These are phyloP conservation scores for Eupsilia transversa DNA, from an alignment of 2,888 invertebrate species.

Conservation along the genomic window DNA sequence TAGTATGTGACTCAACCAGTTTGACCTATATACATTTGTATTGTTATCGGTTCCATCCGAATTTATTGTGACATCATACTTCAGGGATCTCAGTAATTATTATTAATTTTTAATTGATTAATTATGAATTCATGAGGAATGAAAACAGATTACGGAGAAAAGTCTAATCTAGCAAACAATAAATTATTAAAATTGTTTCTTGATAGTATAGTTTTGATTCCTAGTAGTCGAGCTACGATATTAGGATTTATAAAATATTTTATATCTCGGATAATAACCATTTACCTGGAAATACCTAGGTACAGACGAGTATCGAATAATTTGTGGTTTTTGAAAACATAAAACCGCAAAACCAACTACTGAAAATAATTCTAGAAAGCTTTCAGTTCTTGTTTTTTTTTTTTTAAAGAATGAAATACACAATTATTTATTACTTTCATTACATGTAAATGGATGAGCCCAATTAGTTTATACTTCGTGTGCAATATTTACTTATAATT, in stretches of 20 bases:
- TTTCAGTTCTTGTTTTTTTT: background rate
- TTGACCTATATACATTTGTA: background rate
- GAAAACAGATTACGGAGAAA: background rate
- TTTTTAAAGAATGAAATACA: background rate
- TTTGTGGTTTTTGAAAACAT: background rate
- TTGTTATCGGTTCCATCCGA: background rate
- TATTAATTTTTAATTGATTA: background rate
- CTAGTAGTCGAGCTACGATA: background rate
- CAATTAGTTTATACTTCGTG: conserved; percentile 8
- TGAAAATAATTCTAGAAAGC: background rate
- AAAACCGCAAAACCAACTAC: background rate
- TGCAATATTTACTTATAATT: conserved; percentile 9
- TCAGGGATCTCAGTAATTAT: background rate
- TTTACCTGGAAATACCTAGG: background rate
- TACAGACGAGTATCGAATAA: background rate
- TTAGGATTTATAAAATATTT: background rate
- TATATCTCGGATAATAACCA: background rate
- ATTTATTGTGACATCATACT: background rate
- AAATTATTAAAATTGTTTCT: background rate
- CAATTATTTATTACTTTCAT: background rate
- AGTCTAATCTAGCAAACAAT: background rate
- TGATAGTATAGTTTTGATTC: background rate
- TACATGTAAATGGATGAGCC: background rate
- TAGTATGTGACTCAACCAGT: background rate
- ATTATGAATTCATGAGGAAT: background rate